These are phyloP conservation scores for Orussus abietinus DNA, from an alignment of 1,140 invertebrate genomes.

Conservation along the genomic window DNA sequence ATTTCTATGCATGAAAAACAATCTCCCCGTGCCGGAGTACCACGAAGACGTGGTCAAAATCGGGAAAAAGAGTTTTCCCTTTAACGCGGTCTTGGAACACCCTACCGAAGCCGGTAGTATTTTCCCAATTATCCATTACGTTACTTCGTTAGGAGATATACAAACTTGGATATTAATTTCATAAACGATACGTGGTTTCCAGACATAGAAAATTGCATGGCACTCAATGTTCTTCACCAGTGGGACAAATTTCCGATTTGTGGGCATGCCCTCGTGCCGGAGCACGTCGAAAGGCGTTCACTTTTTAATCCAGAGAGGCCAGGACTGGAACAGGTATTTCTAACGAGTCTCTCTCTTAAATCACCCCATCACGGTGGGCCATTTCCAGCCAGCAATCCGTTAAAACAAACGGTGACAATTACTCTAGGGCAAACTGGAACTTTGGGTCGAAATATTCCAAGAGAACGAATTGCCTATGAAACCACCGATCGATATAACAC, in stretches of 20 bases:
- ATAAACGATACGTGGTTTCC: no score
- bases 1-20: constrained; percentile 66
- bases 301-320: constrained; percentile 73
- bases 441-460: constrained; percentile 89
- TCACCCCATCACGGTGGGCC: no score
- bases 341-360: no score
- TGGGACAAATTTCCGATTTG: constrained; percentile 71
- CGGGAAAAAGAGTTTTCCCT: constrained; percentile 55
- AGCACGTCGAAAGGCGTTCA: constrained; percentile 83
- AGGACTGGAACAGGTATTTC: constrained; percentile 82
- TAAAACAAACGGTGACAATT: no score
- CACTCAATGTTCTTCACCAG: constrained; percentile 65
- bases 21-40: constrained; percentile 55
- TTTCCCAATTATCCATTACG: no score
- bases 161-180: no score
- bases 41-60: constrained; percentile 51
- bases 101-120: no score
- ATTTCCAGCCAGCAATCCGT: no score
- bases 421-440: constrained; percentile 79
- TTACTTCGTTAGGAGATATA: no score
- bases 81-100: constrained; percentile 16
- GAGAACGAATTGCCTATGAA: constrained; percentile 60
- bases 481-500: constrained; percentile 72
- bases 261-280: constrained; percentile 76
- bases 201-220: constrained; percentile 63